Conservation (phyloP, 2,797 vertebrate genomes). For the Lepilemur ruficaudatus region DNA sequence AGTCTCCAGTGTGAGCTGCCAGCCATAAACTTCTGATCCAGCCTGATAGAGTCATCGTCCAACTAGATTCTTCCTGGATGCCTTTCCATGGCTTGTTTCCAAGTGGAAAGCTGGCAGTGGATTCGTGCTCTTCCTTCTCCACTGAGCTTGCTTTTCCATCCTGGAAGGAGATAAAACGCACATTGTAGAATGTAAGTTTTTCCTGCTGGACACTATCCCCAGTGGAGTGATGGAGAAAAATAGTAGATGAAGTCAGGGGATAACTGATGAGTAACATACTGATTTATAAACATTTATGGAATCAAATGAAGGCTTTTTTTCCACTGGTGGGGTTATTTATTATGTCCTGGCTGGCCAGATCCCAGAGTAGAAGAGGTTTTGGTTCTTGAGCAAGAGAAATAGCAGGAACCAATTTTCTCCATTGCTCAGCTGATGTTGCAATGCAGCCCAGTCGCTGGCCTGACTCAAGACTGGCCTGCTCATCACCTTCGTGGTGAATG, state of each 20-base stretch:
- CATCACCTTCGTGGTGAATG: neutral
- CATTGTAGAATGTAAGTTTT: conserved; percentile 64
- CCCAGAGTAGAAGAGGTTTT: conserved; percentile 44
- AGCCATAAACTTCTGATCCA: neutral
- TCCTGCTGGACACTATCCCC: conserved; percentile 57
- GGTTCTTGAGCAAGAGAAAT: conserved; percentile 65
- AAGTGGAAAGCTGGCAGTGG: conserved; percentile 51
- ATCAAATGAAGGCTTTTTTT: conserved; percentile 65
- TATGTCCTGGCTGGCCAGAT: conserved; percentile 60
- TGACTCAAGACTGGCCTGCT: neutral
- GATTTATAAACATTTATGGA: conserved; percentile 77
- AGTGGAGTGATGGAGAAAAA: conserved; percentile 58
- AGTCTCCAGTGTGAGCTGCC: neutral
- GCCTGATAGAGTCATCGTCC: conserved; percentile 51
- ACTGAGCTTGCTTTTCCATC: conserved; percentile 69
- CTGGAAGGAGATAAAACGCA: conserved; percentile 64
- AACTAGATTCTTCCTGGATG: conserved; percentile 52
- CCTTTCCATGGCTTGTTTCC: conserved; percentile 38
- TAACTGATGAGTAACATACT: conserved; percentile 75
- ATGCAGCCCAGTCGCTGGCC: neutral
- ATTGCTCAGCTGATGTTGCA: neutral
- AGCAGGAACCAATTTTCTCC: conserved; percentile 35
- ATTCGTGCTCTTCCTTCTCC: neutral
- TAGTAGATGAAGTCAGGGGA: conserved; percentile 78
- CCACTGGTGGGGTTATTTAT: conserved; percentile 76